Percentiles rank a stretch among this genome's conserved stretches.
phyloP scores from a whole-genome alignment of 2,797 vertebrate genomes.

The Girardinus metallicus region DNA sequence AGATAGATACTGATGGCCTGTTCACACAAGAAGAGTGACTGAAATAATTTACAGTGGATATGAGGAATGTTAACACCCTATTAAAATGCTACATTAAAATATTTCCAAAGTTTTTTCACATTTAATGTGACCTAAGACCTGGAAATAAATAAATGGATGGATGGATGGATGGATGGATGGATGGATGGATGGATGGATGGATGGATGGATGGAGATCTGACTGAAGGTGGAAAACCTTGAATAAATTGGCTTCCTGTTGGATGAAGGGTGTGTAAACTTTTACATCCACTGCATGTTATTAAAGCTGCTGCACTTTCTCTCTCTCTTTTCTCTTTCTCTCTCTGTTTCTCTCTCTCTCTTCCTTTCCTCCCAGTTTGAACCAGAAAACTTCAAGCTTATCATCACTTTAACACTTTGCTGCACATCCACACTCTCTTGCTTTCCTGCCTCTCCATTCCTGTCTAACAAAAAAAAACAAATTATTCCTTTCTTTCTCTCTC shows the following conservation, averaged over 20 bases:
- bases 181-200: not conserved
- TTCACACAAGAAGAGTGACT: slow-evolving; percentile 45
- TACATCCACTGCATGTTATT: slow-evolving; percentile 34
- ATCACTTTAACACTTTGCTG: slow-evolving; percentile 57
- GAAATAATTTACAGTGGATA: not conserved
- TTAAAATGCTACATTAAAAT: not conserved
- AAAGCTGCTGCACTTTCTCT: slow-evolving; percentile 61
- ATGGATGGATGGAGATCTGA: not conserved
- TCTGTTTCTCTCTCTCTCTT: not conserved
- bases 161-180: too few species aligned
- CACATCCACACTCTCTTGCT: slow-evolving; percentile 54
- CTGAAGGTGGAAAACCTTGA: not conserved
- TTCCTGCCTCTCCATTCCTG: slow-evolving; percentile 38
- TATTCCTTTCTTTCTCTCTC: slow-evolving; percentile 18
- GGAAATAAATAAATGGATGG: not conserved
- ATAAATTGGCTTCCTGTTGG: too few species aligned
- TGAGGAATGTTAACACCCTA: not conserved
- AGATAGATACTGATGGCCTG: slow-evolving; percentile 36
- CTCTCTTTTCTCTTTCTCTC: slow-evolving; percentile 50
- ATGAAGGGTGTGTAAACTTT: not conserved
- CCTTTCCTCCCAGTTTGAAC: slow-evolving; percentile 60
- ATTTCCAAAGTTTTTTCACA: not conserved
- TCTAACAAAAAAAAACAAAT: slow-evolving; percentile 2
- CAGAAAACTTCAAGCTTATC: slow-evolving; percentile 62
- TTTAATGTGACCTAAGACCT: not conserved